Conservation (phyloP, 2,113 vertebrate genomes). For the Ia io region DNA sequence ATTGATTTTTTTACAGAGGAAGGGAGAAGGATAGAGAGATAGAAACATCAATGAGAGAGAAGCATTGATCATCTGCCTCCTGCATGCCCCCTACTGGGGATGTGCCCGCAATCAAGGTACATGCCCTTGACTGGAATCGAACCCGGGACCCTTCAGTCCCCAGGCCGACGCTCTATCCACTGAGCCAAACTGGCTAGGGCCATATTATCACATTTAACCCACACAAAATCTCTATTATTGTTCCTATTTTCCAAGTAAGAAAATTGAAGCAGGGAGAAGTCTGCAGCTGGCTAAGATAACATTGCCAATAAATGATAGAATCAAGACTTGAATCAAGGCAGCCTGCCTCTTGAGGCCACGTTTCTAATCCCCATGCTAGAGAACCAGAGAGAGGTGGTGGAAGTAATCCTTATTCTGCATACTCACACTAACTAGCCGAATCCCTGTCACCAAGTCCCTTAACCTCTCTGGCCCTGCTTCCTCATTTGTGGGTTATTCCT, state of each 20-base stretch:
- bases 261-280: neutral
- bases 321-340: neutral
- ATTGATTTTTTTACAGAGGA: no score
- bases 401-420: neutral
- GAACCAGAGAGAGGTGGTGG: neutral
- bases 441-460: neutral
- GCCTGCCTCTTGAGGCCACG: neutral
- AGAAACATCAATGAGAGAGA: no score
- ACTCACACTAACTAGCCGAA: neutral
- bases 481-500: neutral
- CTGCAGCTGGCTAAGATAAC: neutral
- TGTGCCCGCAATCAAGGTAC: no score
- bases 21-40: no score
- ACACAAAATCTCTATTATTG: neutral
- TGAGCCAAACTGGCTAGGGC: no score
- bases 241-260: neutral
- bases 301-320: neutral
- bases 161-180: no score
- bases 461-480: neutral
- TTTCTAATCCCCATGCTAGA: neutral
- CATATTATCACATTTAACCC: neutral
- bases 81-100: no score
- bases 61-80: no score
- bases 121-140: no score
- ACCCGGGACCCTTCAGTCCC: no score